These are phyloP conservation scores for Stictonetta naevosa DNA, from an alignment of 2,113 vertebrate species.

Conservation along the genomic window DNA sequence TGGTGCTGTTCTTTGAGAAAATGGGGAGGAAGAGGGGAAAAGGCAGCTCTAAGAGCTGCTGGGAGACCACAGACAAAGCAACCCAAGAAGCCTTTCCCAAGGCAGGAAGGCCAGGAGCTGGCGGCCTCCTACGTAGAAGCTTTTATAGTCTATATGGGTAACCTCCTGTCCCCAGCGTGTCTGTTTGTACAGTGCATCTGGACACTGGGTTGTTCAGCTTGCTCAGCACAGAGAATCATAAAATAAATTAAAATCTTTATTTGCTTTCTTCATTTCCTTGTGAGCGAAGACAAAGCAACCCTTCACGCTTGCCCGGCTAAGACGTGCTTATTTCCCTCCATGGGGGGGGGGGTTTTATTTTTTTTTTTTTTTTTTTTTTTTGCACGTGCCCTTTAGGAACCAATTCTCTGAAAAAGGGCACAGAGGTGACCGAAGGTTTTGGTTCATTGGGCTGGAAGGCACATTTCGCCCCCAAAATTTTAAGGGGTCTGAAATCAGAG, in stretches of 20 bases:
- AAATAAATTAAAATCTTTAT: not conserved
- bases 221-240: not conserved
- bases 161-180: accelerated
- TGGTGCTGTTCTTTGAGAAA: not conserved
- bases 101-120: not conserved
- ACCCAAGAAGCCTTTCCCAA: accelerated
- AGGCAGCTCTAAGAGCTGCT: not conserved
- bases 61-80: not conserved
- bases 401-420: not conserved
- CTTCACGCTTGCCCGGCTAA: not conserved
- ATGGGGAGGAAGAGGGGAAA: not conserved
- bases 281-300: conserved; percentile 1
- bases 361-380: too few relatives aligned
- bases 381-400: not conserved
- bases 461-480: accelerated
- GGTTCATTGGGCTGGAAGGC: not conserved
- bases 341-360: accelerated
- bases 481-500: not conserved
- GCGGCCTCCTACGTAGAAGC: accelerated
- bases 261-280: conserved; percentile 23
- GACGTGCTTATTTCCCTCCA: accelerated
- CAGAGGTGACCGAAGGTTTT: not conserved
- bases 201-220: not conserved
- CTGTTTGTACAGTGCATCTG: not conserved
- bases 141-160: accelerated